Evolutionary conservation across 2,797 vertebrate genomes (phyloP).

Genomic region (Sciaenops ocellatus): DNA sequence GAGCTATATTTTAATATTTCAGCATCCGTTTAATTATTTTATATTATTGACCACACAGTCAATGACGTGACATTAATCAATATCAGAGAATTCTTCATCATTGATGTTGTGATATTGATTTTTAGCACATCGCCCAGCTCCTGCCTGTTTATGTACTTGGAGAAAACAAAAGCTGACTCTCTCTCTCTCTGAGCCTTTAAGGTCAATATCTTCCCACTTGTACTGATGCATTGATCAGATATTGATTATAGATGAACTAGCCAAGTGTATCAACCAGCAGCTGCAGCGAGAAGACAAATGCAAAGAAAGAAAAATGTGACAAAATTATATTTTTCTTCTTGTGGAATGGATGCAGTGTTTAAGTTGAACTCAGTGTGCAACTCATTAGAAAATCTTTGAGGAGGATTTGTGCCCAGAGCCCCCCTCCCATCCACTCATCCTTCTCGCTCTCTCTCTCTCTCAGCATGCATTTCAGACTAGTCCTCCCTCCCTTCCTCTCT

Average conservation of each 20-base stretch:
- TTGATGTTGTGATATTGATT: neutral
- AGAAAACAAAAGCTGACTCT: neutral
- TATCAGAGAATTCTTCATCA: neutral
- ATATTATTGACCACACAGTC: too few species aligned
- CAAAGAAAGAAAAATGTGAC: constrained; percentile 9
- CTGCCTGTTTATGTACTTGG: neutral
- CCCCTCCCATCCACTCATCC: constrained; percentile 30
- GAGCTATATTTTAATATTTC: neutral
- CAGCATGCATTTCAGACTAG: constrained; percentile 27
- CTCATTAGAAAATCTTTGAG: constrained; percentile 62
- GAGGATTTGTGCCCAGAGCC: constrained; percentile 47
- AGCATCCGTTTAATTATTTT: too few species aligned
- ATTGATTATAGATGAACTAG: constrained; percentile 6
- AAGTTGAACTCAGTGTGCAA: constrained; percentile 52
- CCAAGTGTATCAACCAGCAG: neutral
- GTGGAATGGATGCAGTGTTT: constrained; percentile 39
- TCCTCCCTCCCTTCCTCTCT: constrained; percentile 17
- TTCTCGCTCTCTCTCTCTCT: constrained; percentile 8
- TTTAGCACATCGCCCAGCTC: too few species aligned
- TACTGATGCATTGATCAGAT: constrained; percentile 13
- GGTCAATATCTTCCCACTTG: neutral
- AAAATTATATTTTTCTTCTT: constrained; percentile 20
- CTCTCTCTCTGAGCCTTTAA: neutral
- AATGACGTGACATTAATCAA: neutral
- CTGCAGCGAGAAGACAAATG: neutral